Percentiles rank a stretch among this genome's conserved stretches.
Conservation (phyloP, 2,113 vertebrate species). For the Hipposideros armiger region DNA sequence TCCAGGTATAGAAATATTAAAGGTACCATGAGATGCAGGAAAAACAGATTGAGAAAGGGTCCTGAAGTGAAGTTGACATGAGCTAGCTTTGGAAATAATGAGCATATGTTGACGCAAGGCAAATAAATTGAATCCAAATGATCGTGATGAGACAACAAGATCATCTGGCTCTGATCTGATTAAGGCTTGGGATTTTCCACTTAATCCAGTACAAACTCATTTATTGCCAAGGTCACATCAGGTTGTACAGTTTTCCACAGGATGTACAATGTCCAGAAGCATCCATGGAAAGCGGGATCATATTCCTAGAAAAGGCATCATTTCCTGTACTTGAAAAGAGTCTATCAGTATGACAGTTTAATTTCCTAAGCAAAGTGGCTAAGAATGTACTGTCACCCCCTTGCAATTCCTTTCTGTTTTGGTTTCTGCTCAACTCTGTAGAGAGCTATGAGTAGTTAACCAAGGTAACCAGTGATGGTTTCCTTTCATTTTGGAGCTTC, state of each 20-base stretch:
- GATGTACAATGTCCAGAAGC: constrained; percentile 47
- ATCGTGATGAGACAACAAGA: constrained; percentile 17
- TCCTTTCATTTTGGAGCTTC: constrained; percentile 14
- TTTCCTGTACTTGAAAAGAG: background rate
- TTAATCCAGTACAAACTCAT: constrained; percentile 4
- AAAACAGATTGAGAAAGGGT: background rate
- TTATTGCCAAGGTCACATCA: constrained; percentile 38
- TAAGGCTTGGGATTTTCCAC: constrained; percentile 47
- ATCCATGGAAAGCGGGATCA: background rate
- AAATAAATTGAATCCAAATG: constrained; percentile 55
- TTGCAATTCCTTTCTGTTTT: background rate
- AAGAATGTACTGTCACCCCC: background rate
- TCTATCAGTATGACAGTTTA: background rate
- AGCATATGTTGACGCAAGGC: background rate
- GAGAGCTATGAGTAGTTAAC: background rate
- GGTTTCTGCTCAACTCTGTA: background rate
- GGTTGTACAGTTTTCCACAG: constrained; percentile 14
- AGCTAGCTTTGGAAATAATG: constrained; percentile 13
- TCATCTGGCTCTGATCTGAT: constrained; percentile 52
- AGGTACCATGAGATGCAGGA: background rate
- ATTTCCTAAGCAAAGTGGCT: constrained; percentile 9
- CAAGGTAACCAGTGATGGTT: background rate
- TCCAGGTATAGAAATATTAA: background rate
- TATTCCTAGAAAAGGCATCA: background rate
- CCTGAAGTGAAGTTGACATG: background rate